Percentiles rank a stretch among this genome's conserved stretches.
Conservation (phyloP, 2,113 vertebrate genomes). For the Fukomys damarensis region DNA sequence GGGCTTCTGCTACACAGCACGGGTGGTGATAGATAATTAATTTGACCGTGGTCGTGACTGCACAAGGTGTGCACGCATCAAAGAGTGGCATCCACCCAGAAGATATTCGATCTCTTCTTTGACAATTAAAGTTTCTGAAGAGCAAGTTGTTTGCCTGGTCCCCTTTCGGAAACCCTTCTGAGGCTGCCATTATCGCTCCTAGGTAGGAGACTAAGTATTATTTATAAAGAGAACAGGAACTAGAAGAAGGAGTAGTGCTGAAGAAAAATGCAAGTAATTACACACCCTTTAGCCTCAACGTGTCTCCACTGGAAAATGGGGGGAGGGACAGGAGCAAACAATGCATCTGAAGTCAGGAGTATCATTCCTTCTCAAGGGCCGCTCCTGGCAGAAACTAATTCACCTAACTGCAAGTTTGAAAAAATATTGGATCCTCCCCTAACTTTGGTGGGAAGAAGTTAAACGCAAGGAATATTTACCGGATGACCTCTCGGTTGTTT, state of each 20-base stretch:
- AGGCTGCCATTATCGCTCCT: neutral
- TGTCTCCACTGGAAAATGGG: neutral
- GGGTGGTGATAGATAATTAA: neutral
- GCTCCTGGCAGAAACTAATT: neutral
- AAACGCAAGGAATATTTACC: neutral
- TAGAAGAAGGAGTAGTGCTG: neutral
- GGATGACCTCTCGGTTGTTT: neutral
- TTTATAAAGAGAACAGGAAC: slow-evolving; percentile 32
- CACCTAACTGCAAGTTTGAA: neutral
- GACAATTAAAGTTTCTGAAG: neutral
- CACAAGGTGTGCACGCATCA: neutral
- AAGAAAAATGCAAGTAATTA: neutral
- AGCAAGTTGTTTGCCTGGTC: neutral
- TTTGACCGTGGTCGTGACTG: neutral
- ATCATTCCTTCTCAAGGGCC: neutral
- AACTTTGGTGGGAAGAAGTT: slow-evolving; percentile 9
- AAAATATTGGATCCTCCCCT: neutral
- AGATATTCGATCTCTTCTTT: neutral
- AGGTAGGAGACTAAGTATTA: neutral
- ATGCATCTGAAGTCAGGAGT: neutral
- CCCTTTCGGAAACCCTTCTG: neutral
- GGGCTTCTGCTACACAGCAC: neutral
- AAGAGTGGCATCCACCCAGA: neutral
- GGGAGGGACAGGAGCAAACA: neutral
- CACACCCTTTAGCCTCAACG: neutral